Evolutionary conservation across 2,888 invertebrate genomes (phyloP), one percentile per base, ranked within the genome.

Genomic region (Aethes cnicana): DNA sequence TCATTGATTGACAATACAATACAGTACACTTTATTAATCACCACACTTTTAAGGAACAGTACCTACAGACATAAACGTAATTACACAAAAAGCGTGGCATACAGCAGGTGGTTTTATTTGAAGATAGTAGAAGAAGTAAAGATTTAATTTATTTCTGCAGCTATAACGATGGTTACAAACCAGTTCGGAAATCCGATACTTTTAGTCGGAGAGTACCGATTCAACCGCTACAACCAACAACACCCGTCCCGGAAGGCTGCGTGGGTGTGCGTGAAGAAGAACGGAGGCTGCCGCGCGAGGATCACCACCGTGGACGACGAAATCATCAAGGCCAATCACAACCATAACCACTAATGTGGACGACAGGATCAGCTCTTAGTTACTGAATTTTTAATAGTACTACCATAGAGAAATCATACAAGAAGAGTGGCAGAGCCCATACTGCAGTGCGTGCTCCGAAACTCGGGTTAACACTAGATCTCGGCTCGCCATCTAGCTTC

Each of bases 241-340:
- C 21, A 8, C 0, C 25, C 1, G 1, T 2, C 5, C 16, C 9
- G 16, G 17, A 48, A 48, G 23, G 37, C 26, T 2, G 36, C 42
- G 6, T 48, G 54, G 54, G 23, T 41, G n/a, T 54, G 54, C 18
- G 50, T 32, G 23, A 46, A 57, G 6, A 68, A 74, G 58, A 58
- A 66, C 17, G 58, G 64, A 0, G 72, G 75, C 4, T 77, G 77
- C 33, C 53, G 58, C 6, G 69, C 68, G 1, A 59, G 53, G 11
- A 57, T 65, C 9, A 59, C 49, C 17, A 66, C 68, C 0, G 9
- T 68, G 2, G 60, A 62, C 2, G 23, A 48, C 0, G 17, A 36
- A 1, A 42, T 68, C n/a, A 39, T 68, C 4, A 53, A 47, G 12
- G 37, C 37, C 8, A 39, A 28, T 23, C 3, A 35, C 16, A 7